phyloP scores from a whole-genome alignment of 2,113 vertebrate genomes.

The Dunckerocampus dactyliophorus region DNA sequence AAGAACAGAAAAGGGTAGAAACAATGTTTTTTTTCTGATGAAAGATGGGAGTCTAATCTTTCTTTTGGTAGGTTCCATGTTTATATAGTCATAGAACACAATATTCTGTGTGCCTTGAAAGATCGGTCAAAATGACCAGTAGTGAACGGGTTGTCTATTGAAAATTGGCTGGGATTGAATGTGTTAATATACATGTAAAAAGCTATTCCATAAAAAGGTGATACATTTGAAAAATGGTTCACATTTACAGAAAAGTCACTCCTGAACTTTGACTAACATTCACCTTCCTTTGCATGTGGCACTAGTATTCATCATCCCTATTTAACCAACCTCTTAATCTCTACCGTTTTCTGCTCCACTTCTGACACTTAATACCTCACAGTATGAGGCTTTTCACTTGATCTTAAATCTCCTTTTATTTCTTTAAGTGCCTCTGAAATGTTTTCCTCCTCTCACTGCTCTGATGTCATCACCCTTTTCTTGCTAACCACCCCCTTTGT shows the following conservation, averaged over 20 bases:
- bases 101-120: too few relatives aligned
- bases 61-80: too few relatives aligned
- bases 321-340: constrained; percentile 19
- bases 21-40: too few relatives aligned
- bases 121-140: too few relatives aligned
- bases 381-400: constrained; percentile 11
- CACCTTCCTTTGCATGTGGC: constrained; percentile 26
- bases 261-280: constrained; percentile 27
- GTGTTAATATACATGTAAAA: background rate
- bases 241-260: background rate
- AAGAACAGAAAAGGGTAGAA: too few relatives aligned
- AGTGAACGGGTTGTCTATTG: too few relatives aligned
- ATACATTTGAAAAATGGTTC: too few relatives aligned
- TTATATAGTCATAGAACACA: too few relatives aligned
- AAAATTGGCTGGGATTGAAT: too few relatives aligned
- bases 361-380: constrained; percentile 6
- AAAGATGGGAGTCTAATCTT: too few relatives aligned
- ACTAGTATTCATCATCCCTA: constrained; percentile 34
- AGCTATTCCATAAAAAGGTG: too few relatives aligned
- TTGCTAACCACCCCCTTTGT: constrained; percentile 45
- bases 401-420: constrained; percentile 13
- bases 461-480: constrained; percentile 24
- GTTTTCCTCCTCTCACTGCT: constrained; percentile 20
- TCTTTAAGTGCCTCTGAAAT: constrained; percentile 24
- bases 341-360: background rate